These are phyloP conservation scores for Muscicapa striata DNA, from an alignment of 2,797 vertebrate species.

Conservation along the genomic window DNA sequence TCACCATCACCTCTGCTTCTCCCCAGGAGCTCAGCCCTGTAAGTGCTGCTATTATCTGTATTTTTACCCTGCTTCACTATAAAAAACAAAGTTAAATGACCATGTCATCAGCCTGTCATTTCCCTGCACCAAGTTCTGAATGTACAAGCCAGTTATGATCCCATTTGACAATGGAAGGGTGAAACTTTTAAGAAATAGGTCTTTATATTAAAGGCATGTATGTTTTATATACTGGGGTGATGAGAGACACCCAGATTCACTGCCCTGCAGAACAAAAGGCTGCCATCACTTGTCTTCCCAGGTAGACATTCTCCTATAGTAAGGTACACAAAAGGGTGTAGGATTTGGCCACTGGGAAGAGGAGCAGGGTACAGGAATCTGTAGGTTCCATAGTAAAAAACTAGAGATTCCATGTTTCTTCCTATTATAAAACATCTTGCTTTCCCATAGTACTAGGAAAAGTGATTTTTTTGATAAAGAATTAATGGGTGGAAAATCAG, in stretches of 20 bases:
- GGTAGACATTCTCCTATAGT: not conserved
- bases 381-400: not conserved
- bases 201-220: not conserved
- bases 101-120: not conserved
- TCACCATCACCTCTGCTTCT: not conserved
- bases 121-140: not conserved
- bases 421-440: not conserved
- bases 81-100: not conserved
- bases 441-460: not conserved
- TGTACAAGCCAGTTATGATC: not conserved
- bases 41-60: not conserved
- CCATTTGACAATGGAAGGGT: not conserved
- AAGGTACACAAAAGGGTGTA: not conserved
- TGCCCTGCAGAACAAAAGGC: not conserved
- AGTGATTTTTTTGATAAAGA: not conserved
- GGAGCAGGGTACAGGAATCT: not conserved
- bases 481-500: not conserved
- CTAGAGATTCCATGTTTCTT: not conserved
- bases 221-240: fast-evolving
- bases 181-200: not conserved
- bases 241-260: not conserved
- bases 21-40: not conserved
- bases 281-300: not conserved
- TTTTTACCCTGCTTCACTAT: not conserved
- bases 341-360: not conserved